Percentiles rank a stretch among this genome's conserved stretches.
Evolutionary conservation across 2,888 invertebrate species (phyloP).

Genomic region (Euclidia mi): DNA sequence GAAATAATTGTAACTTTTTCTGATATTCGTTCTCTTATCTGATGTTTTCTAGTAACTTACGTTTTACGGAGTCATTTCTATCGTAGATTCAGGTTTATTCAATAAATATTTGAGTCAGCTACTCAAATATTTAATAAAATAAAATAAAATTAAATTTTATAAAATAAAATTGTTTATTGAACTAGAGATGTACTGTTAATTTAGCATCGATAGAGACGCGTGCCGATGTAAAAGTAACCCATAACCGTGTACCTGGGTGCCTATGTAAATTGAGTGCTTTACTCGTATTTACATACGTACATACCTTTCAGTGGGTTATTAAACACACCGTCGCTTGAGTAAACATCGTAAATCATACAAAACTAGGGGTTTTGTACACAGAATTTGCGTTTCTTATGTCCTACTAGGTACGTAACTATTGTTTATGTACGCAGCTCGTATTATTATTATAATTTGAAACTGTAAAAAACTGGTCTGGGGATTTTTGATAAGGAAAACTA

Average conservation of each 20-base stretch:
- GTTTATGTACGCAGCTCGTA: constrained; percentile 49
- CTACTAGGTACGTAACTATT: constrained; percentile 58
- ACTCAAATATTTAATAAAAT: no score
- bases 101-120: no score
- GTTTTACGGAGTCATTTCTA: not conserved
- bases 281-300: constrained; percentile 66
- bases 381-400: constrained; percentile 83
- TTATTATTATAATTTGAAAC: constrained; percentile 36
- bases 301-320: constrained; percentile 80
- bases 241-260: constrained; percentile 48
- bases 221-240: constrained; percentile 46
- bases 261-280: constrained; percentile 68
- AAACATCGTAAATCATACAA: constrained; percentile 83
- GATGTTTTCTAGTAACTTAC: not conserved
- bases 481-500: not conserved
- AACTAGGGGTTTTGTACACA: constrained; percentile 77
- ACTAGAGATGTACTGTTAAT: constrained; percentile 32
- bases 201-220: constrained; percentile 37
- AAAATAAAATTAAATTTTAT: no score
- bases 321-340: constrained; percentile 77
- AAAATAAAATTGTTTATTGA: no score
- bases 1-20: not conserved
- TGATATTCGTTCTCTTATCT: not conserved
- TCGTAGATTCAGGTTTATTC: not conserved
- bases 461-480: constrained; percentile 5